Evolutionary conservation across 2,113 vertebrate species (phyloP).

Genomic region (Chloropsis hardwickii): DNA sequence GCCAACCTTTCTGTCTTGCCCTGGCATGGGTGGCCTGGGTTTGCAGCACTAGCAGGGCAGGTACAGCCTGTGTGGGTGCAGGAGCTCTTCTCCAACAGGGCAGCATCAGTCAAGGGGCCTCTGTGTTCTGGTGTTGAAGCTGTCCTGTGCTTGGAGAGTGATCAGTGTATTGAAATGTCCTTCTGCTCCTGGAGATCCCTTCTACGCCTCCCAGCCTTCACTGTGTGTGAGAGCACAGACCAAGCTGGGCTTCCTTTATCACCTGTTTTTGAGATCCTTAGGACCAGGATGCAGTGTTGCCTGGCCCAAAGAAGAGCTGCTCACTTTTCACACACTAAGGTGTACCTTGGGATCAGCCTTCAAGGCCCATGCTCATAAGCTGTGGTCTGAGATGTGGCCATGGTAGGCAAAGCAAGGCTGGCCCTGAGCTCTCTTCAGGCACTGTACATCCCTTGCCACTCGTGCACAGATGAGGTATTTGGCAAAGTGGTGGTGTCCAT

Average conservation of each 20-base stretch:
- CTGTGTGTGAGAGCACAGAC: not conserved
- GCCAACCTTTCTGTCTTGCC: not conserved
- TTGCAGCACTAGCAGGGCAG: rapidly evolving
- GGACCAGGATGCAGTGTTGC: not conserved
- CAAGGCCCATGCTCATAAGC: not conserved
- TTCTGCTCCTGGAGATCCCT: not conserved
- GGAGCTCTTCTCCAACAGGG: not conserved
- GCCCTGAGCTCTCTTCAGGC: not conserved
- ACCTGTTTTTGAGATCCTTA: not conserved
- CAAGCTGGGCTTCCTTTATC: not conserved
- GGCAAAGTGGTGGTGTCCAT: not conserved
- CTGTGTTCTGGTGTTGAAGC: not conserved
- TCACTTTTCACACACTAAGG: rapidly evolving
- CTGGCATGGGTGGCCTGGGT: not conserved
- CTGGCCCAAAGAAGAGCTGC: not conserved
- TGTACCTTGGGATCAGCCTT: not conserved
- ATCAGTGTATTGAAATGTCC: not conserved
- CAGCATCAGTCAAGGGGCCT: not conserved
- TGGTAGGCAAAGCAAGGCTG: not conserved
- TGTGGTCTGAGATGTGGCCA: not conserved
- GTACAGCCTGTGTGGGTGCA: not conserved
- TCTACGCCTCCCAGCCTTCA: not conserved
- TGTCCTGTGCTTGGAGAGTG: not conserved
- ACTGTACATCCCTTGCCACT: rapidly evolving
- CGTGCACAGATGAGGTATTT: rapidly evolving